A percentile compares a stretch with the other conserved stretches of the same genome.
These are phyloP conservation scores for Cirrhinus mrigala DNA, from an alignment of 2,797 vertebrate species.

Conservation along the genomic window DNA sequence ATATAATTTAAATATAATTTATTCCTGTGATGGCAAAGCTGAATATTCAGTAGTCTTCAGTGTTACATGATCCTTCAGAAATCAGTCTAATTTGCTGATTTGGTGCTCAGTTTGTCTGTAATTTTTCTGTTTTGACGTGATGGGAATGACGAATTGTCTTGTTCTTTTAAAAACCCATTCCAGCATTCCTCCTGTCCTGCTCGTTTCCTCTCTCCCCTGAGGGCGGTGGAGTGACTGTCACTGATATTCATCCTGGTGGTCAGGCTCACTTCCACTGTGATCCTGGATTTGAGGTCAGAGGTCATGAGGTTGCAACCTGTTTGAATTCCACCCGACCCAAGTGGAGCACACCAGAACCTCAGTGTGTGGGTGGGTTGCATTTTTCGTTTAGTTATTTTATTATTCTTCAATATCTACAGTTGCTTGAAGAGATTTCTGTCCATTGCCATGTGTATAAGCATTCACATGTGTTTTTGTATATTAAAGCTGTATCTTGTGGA, in stretches of 20 bases:
- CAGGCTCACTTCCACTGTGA: conserved; percentile 91
- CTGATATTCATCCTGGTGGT: conserved; percentile 90
- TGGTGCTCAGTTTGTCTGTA: no score
- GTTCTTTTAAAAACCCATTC: conserved; percentile 10
- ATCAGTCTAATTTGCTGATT: no score
- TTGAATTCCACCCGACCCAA: conserved; percentile 86
- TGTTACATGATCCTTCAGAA: no score
- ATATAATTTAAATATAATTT: no score
- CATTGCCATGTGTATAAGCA: neutral
- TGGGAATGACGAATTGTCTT: neutral
- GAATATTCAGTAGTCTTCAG: no score
- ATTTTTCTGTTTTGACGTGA: neutral
- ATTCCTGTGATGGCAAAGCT: no score
- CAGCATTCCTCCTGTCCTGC: conserved; percentile 91
- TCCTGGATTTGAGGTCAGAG: conserved; percentile 88
- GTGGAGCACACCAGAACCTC: conserved; percentile 85
- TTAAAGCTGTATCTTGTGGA: conserved; percentile 85
- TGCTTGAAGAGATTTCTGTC: neutral
- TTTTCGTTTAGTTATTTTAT: neutral
- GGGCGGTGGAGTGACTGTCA: conserved; percentile 89
- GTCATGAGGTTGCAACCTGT: conserved; percentile 87
- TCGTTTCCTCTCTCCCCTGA: conserved; percentile 85
- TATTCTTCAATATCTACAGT: neutral
- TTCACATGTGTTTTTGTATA: neutral
- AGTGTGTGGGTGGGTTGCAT: conserved; percentile 77